Conservation (phyloP, 2,797 vertebrate genomes). For the Petrocephalus sullivani region DNA sequence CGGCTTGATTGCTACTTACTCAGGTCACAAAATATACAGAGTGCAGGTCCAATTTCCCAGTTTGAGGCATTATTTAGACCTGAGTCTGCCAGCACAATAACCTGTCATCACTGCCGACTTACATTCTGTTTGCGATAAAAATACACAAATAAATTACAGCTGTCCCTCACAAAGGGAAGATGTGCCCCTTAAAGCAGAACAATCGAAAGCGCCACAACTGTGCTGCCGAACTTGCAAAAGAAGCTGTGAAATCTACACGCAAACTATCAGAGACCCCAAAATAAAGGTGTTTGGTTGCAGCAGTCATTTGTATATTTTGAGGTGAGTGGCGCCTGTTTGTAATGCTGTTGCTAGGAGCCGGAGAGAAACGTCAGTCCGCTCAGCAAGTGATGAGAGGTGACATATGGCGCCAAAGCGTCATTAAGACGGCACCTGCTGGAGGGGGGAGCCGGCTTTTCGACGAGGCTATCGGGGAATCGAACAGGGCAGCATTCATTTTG, state of each 20-base stretch:
- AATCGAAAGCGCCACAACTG: slow-evolving; percentile 18
- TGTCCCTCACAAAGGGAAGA: slow-evolving; percentile 26
- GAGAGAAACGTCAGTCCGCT: slow-evolving; percentile 87
- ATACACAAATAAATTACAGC: slow-evolving; percentile 27
- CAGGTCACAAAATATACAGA: slow-evolving; percentile 48
- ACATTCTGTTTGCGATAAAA: not conserved
- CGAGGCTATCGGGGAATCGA: slow-evolving; percentile 59
- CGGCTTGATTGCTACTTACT: slow-evolving; percentile 60
- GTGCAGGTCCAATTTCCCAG: slow-evolving; percentile 41
- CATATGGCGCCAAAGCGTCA: slow-evolving; percentile 95
- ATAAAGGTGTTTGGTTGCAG: slow-evolving; percentile 40
- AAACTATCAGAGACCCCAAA: slow-evolving; percentile 40
- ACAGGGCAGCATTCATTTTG: slow-evolving; percentile 55
- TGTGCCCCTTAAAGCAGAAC: slow-evolving; percentile 23
- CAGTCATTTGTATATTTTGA: slow-evolving; percentile 43
- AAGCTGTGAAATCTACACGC: slow-evolving; percentile 15
- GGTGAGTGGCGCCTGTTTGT: slow-evolving; percentile 48
- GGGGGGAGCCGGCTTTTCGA: slow-evolving; percentile 68
- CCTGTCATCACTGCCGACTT: slow-evolving; percentile 42
- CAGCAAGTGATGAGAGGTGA: slow-evolving; percentile 93
- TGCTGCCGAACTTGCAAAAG: slow-evolving; percentile 28
- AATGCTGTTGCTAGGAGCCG: slow-evolving; percentile 70
- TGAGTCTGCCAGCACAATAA: slow-evolving; percentile 49
- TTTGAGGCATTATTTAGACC: slow-evolving; percentile 43
- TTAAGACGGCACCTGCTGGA: slow-evolving; percentile 86